Conservation (phyloP, 2,113 vertebrate species). For the Callospermophilus lateralis region DNA sequence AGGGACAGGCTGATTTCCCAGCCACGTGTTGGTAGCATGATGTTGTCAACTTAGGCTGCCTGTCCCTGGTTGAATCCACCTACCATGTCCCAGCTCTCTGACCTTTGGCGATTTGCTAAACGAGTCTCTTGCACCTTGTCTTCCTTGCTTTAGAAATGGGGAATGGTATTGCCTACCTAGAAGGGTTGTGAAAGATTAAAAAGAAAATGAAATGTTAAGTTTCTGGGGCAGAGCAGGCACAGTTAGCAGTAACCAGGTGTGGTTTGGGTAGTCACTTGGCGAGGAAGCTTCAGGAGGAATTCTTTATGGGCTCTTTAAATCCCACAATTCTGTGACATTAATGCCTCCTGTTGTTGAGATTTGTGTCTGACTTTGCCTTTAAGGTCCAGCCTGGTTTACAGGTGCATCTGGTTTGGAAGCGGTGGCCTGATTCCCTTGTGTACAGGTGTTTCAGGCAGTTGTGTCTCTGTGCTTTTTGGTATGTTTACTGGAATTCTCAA, state of each 20-base stretch:
- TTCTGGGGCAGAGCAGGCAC: constrained; percentile 3
- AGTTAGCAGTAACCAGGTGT: not conserved
- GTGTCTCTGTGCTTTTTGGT: constrained; percentile 19
- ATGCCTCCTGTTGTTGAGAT: constrained; percentile 14
- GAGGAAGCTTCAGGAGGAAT: not conserved
- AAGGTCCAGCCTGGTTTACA: not conserved
- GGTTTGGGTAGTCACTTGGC: not conserved
- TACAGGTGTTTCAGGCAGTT: not conserved
- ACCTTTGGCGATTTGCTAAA: not conserved
- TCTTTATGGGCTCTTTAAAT: constrained; percentile 60
- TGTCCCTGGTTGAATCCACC: not conserved
- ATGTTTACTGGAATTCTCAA: not conserved
- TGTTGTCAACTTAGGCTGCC: not conserved
- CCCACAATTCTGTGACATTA: not conserved
- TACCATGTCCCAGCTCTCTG: constrained; percentile 33
- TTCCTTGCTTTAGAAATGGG: constrained; percentile 26
- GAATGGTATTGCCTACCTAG: not conserved
- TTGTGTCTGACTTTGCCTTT: constrained; percentile 32
- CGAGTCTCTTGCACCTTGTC: not conserved
- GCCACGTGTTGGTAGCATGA: not conserved
- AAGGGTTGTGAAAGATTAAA: constrained; percentile 8
- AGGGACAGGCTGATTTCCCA: not conserved
- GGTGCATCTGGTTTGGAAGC: not conserved
- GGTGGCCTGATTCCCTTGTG: constrained; percentile 22
- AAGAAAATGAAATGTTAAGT: constrained; percentile 35